Evolutionary conservation across 2,888 invertebrate species (phyloP).

Genomic region (Synanthedon tipuliformis): DNA sequence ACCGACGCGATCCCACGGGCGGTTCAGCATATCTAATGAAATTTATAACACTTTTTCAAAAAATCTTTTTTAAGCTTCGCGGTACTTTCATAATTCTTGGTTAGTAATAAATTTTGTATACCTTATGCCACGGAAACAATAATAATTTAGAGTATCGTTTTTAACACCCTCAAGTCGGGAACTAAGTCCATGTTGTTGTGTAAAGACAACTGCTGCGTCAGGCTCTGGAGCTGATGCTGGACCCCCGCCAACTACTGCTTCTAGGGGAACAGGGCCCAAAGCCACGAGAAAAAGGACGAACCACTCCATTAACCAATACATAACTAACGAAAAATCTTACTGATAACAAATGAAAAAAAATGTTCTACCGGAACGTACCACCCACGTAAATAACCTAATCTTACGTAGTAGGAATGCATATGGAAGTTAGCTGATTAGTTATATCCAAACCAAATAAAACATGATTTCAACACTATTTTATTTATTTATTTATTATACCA

Average conservation of each 20-base stretch:
- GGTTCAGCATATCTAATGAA: conserved; percentile 58
- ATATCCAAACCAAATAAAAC: no score
- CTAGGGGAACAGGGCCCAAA: conserved; percentile 19
- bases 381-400: background rate
- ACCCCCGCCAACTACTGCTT: conserved; percentile 75
- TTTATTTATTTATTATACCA: no score
- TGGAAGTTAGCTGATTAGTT: no score
- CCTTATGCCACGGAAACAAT: conserved; percentile 79
- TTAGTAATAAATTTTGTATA: conserved; percentile 22
- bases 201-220: conserved; percentile 78
- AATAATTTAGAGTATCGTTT: conserved; percentile 72
- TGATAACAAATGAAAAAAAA: conserved; percentile 1
- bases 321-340: conserved; percentile 19
- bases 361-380: conserved; percentile 1
- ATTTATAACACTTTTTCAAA: background rate
- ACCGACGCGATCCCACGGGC: conserved; percentile 45
- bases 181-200: conserved; percentile 71
- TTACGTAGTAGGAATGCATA: no score
- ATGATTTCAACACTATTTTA: no score
- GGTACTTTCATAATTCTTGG: no score
- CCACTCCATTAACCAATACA: conserved; percentile 23
- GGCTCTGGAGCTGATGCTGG: conserved; percentile 75
- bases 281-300: conserved; percentile 14
- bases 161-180: conserved; percentile 74
- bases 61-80: background rate